Evolutionary conservation across 2,888 invertebrate genomes (phyloP).

Genomic region (Tenthredo distinguenda): DNA sequence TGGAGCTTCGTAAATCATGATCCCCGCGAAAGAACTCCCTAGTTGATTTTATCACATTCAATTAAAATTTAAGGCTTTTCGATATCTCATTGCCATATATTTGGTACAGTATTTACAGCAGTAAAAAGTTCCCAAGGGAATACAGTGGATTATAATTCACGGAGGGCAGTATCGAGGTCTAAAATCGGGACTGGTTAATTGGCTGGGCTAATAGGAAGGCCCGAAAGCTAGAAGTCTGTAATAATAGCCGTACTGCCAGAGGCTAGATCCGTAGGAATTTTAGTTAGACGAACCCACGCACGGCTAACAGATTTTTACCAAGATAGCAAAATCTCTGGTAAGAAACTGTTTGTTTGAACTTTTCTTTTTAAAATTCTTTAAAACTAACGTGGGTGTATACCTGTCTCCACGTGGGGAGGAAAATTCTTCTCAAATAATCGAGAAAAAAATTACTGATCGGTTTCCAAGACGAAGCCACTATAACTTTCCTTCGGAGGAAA

Average conservation of each 20-base stretch:
- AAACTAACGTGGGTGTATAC: neutral
- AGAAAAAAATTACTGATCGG: neutral
- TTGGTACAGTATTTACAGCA: neutral
- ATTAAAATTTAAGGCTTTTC: conserved; percentile 3
- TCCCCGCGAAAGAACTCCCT: neutral
- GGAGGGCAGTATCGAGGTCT: conserved; percentile 20
- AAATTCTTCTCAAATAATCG: neutral
- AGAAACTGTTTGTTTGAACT: neutral
- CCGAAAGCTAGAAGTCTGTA: conserved; percentile 32
- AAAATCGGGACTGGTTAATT: conserved; percentile 36
- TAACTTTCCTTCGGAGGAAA: neutral
- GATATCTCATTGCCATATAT: neutral
- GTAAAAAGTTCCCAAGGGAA: conserved; percentile 20
- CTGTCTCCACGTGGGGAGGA: neutral
- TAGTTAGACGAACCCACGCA: conserved; percentile 28
- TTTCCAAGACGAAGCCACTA: neutral
- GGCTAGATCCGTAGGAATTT: conserved; percentile 35
- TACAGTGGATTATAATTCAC: conserved; percentile 28
- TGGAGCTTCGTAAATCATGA: neutral
- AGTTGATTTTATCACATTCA: conserved; percentile 3
- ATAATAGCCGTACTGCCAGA: conserved; percentile 39
- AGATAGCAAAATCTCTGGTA: conserved; percentile 4
- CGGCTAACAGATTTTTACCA: neutral
- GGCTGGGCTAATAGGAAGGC: conserved; percentile 30
- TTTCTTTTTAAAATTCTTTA: neutral